A percentile compares a stretch with the other conserved stretches of the same genome.
These are phyloP conservation scores for Pharmacophagus antenor DNA, from an alignment of 2,888 invertebrate species.

Conservation along the genomic window DNA sequence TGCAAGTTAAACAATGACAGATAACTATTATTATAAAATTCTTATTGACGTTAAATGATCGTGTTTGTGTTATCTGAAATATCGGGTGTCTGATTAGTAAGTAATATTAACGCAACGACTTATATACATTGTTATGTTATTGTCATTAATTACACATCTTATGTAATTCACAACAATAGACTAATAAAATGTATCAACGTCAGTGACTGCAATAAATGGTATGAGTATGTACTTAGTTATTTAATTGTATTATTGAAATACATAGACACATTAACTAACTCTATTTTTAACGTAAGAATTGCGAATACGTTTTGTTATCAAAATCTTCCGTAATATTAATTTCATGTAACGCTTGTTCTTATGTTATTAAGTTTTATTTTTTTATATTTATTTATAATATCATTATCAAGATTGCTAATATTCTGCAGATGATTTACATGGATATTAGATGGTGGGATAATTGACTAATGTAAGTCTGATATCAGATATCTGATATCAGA, in stretches of 20 bases:
- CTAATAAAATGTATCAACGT: neutral
- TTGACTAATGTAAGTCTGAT: no score
- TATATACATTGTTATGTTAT: no score
- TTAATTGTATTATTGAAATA: no score
- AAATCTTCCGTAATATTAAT: no score
- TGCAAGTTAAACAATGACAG: neutral
- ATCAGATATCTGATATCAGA: no score
- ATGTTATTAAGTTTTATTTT: neutral
- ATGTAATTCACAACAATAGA: neutral
- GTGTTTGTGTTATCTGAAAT: neutral
- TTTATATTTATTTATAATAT: neutral
- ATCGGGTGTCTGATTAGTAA: neutral
- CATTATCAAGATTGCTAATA: neutral
- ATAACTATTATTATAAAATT: neutral
- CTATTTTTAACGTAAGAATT: no score
- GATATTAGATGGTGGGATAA: no score
- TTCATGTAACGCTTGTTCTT: no score
- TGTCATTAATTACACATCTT: neutral
- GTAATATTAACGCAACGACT: no score
- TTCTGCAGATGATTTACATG: neutral
- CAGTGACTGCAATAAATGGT: neutral
- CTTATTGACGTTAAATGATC: neutral
- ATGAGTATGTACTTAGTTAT: no score
- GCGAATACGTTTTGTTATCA: no score
- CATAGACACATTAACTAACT: no score